A percentile compares a stretch with the other conserved stretches of the same genome.
Evolutionary conservation across 2,888 invertebrate species (phyloP).

Genomic region (Nephrotoma appendiculata): DNA sequence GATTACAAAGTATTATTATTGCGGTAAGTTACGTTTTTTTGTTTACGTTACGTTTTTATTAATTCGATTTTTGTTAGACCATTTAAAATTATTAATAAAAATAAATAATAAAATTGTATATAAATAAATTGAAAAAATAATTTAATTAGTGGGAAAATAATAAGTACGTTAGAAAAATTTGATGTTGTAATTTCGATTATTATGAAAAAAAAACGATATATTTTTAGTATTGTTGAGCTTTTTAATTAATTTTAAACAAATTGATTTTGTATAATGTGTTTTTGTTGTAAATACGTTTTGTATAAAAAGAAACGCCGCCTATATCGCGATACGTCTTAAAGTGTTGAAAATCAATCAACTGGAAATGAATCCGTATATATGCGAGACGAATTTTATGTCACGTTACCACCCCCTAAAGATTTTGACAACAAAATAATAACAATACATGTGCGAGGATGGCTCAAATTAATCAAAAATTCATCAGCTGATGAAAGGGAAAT

Average conservation of each 20-base stretch:
- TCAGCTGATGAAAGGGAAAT: neutral
- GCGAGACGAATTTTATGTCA: too few relatives aligned
- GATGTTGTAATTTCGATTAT: neutral
- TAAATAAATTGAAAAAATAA: neutral
- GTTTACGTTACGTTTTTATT: conserved; percentile 8
- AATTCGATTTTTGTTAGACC: conserved; percentile 8
- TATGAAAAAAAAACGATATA: neutral
- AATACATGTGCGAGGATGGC: neutral
- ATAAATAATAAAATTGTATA: neutral
- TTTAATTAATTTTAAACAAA: neutral
- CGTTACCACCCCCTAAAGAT: too few relatives aligned
- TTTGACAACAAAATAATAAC: neutral
- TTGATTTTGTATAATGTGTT: neutral
- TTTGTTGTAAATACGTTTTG: neutral
- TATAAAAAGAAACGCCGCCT: too few relatives aligned
- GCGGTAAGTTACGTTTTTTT: conserved; percentile 36
- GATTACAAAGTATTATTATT: conserved; percentile 47
- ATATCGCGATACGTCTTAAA: too few relatives aligned
- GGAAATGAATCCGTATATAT: too few relatives aligned
- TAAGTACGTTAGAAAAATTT: neutral
- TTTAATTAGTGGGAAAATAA: too few relatives aligned
- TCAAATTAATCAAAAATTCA: neutral
- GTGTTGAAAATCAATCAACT: too few relatives aligned
- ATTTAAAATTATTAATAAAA: conserved; percentile 3
- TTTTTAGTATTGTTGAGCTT: neutral